Evolutionary conservation across 2,888 invertebrate species (phyloP).

Genomic region (Erannis defoliaria): DNA sequence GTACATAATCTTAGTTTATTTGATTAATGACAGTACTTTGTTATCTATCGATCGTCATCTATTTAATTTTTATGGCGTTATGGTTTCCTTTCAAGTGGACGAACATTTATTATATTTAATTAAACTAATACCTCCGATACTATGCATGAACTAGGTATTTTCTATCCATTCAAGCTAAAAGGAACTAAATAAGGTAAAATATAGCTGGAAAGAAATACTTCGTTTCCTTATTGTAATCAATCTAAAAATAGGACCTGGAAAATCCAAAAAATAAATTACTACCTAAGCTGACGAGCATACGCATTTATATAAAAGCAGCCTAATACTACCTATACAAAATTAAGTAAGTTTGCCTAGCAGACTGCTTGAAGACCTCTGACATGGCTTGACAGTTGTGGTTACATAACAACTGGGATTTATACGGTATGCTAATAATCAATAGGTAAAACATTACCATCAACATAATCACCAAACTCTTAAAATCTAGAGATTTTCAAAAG

Average conservation of each 20-base stretch:
- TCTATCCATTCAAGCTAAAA: too few relatives aligned
- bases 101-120: constrained; percentile 21
- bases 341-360: too few relatives aligned
- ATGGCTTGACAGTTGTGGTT: too few relatives aligned
- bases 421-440: too few relatives aligned
- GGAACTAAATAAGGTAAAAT: too few relatives aligned
- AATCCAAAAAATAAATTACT: background rate
- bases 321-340: too few relatives aligned
- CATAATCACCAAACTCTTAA: too few relatives aligned
- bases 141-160: too few relatives aligned
- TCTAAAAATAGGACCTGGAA: background rate
- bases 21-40: constrained; percentile 33
- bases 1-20: constrained; percentile 14
- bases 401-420: too few relatives aligned
- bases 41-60: constrained; percentile 23
- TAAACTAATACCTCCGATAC: background rate
- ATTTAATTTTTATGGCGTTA: constrained; percentile 31
- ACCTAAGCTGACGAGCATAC: background rate
- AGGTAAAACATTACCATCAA: too few relatives aligned
- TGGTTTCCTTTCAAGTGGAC: constrained; percentile 17
- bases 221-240: background rate
- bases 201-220: background rate
- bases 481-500: too few relatives aligned
- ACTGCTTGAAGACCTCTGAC: too few relatives aligned
- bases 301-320: background rate